Evolutionary conservation across 2,797 vertebrate species (phyloP).

Genomic region (Pangasius sanitwongsei): DNA sequence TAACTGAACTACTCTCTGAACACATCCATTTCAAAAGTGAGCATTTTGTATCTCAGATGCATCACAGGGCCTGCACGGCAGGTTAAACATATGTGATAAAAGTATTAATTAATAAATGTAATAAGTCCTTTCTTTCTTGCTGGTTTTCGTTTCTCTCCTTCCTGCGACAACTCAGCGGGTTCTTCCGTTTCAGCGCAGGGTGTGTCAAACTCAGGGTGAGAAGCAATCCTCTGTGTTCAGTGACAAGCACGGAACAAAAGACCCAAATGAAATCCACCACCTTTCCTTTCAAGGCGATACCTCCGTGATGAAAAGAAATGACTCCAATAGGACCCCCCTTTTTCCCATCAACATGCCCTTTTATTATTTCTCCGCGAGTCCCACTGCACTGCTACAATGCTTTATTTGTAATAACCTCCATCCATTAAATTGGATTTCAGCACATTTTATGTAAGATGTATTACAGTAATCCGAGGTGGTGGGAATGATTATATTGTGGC

Average conservation of each 20-base stretch:
- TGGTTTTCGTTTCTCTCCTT: conserved; percentile 9
- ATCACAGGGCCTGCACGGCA: conserved; percentile 32
- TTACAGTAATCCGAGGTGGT: conserved; percentile 51
- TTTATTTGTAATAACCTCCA: conserved; percentile 60
- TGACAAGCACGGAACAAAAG: conserved; percentile 63
- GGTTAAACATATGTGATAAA: conserved; percentile 58
- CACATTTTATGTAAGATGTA: conserved; percentile 48
- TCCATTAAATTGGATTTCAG: conserved; percentile 58
- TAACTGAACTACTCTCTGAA: conserved; percentile 48
- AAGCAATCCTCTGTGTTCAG: conserved; percentile 57
- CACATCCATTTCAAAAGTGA: conserved; percentile 15
- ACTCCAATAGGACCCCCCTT: conserved; percentile 36
- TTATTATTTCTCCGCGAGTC: conserved; percentile 56
- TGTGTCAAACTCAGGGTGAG: conserved; percentile 34
- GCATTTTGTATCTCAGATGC: conserved; percentile 35
- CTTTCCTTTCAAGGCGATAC: conserved; percentile 55
- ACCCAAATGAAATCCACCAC: conserved; percentile 63
- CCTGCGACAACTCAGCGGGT: conserved; percentile 48
- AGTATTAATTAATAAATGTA: conserved; percentile 57
- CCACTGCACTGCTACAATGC: conserved; percentile 52
- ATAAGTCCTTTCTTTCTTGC: conserved; percentile 35
- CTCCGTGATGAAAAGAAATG: conserved; percentile 56
- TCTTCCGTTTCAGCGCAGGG: conserved; percentile 32
- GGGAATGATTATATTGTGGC: conserved; percentile 50
- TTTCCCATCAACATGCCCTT: conserved; percentile 43